A percentile compares a stretch with the other conserved stretches of the same genome.
These are phyloP conservation scores for Drosophila anomalata DNA, from an alignment of 2,888 invertebrate genomes.

Conservation along the genomic window DNA sequence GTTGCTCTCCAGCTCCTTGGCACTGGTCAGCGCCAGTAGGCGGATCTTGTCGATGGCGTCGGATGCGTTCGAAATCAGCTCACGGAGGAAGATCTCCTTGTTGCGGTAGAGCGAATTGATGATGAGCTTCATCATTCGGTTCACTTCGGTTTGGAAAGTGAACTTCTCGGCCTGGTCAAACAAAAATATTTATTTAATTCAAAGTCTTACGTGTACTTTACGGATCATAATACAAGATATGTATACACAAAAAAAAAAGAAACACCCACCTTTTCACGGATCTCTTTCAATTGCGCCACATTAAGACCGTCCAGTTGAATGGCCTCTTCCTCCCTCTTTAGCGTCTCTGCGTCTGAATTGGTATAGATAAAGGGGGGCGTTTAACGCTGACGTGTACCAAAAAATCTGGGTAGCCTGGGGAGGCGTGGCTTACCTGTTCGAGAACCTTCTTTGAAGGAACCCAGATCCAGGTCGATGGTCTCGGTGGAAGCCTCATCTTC, in stretches of 20 bases:
- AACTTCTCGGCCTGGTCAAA: conserved; percentile 89
- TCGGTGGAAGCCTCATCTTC: conserved; percentile 82
- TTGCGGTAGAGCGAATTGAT: conserved; percentile 99
- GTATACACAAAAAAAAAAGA: neutral
- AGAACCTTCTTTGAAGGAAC: conserved; percentile 93
- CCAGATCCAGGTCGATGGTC: conserved; percentile 91
- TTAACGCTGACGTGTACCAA: conserved; percentile 73
- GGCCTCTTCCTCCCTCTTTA: conserved; percentile 97
- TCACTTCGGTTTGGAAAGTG: conserved; percentile 98
- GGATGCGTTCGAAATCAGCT: conserved; percentile 99
- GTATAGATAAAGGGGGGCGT: conserved; percentile 48
- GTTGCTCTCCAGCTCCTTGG: conserved; percentile 90
- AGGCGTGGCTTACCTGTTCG: conserved; percentile 88
- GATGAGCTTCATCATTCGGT: conserved; percentile 99
- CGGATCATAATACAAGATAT: too few relatives aligned
- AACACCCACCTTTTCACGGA: conserved; percentile 88
- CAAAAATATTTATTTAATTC: neutral
- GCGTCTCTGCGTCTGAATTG: conserved; percentile 92
- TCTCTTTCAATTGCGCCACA: conserved; percentile 96
- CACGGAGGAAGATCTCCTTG: conserved; percentile 99
- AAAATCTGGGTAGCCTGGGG: conserved; percentile 9
- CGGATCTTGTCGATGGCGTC: conserved; percentile 99
- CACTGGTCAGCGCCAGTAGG: conserved; percentile 94
- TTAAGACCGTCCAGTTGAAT: conserved; percentile 97
- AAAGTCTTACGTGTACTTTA: conserved; percentile 28